phyloP scores from a whole-genome alignment of 2,113 vertebrate species.

The Calcarius ornatus region DNA sequence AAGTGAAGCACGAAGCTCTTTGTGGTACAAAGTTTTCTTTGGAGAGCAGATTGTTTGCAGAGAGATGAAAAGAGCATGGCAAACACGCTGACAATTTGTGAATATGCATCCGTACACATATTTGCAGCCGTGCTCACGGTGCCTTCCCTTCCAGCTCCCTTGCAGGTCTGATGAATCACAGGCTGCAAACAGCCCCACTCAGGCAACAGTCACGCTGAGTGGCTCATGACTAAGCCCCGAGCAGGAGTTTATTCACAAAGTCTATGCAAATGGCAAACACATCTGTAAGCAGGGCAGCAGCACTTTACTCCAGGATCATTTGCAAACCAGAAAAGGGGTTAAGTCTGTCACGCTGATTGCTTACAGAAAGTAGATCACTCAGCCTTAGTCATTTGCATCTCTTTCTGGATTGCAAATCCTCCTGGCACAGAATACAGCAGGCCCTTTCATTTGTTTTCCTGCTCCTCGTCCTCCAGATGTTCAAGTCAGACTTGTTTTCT shows the following conservation, averaged over 20 bases:
- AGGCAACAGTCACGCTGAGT: slow-evolving; percentile 34
- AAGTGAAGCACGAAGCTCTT: not conserved
- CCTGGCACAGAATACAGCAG: slow-evolving; percentile 29
- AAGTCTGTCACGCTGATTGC: slow-evolving; percentile 52
- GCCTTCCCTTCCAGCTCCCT: not conserved
- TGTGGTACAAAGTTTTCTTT: not conserved
- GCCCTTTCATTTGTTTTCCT: slow-evolving; percentile 57
- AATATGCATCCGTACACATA: not conserved
- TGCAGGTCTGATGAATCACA: slow-evolving; percentile 28
- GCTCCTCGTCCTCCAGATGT: slow-evolving; percentile 53
- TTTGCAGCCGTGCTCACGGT: not conserved
- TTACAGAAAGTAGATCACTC: slow-evolving; percentile 45
- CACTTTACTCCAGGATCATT: not conserved
- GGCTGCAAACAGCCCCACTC: not conserved
- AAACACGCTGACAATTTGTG: not conserved
- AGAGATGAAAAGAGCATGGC: not conserved
- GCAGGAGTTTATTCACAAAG: slow-evolving; percentile 46
- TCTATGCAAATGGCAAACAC: slow-evolving; percentile 42
- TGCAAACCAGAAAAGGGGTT: slow-evolving; percentile 54
- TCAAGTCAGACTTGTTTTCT: slow-evolving; percentile 57
- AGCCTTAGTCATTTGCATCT: slow-evolving; percentile 52
- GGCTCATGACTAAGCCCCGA: slow-evolving; percentile 30
- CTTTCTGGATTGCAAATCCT: slow-evolving; percentile 37
- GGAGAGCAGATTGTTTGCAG: not conserved
- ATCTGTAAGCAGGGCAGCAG: slow-evolving; percentile 51